Evolutionary conservation across 2,113 vertebrate species (phyloP), one percentile per base, ranked within the genome.

Genomic region (Ammodytes dubius): DNA sequence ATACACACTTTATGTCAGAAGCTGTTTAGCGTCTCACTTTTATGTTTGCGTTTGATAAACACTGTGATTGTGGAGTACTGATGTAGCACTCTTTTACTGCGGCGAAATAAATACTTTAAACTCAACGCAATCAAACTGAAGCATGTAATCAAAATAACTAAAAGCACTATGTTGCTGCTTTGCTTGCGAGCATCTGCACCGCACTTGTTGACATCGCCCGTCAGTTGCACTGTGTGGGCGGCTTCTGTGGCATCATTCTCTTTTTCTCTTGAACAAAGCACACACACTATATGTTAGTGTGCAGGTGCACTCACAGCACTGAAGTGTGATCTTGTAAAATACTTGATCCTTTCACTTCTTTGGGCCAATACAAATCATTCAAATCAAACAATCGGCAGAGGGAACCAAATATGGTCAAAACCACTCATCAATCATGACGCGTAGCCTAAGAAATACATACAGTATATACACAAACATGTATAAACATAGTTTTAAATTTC

Each of bases 31-130:
- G 2, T 79, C 17, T 14, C 37, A 50, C 67, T 68, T 81, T 64
- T 40, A 68, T 61, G 70, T 65, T 74, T 74, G 42, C 61, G 39
- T 87, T 64, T 81, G 82, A 77, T 78, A 71, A 84, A 84, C 76
- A 60, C 71, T 70, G 27, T 84, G 75, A 82, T 84, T 82, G 58
- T 56, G 5, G 52, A 69, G 40, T 49, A 58, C 27, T 73, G 50
- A 58, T 74, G 82, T 82, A 72, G 43, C 42, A 37, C 74, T 81
- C 56, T 73, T 70, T 19, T 54, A 4, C 52, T 27, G 27, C 56
- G 72, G 70, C n/a, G n/a, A 66, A 74, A 72, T 49, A 53, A 68
- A 54, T n/a, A 46, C 68, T 45, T 58, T 19, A 59, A 83, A 53
- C 11, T 70, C 71, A 57, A 52, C 0, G 4, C 67, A 79, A 70